Evolutionary conservation across 2,113 vertebrate species (phyloP).

Genomic region (Mesoclemmys tuberculata): DNA sequence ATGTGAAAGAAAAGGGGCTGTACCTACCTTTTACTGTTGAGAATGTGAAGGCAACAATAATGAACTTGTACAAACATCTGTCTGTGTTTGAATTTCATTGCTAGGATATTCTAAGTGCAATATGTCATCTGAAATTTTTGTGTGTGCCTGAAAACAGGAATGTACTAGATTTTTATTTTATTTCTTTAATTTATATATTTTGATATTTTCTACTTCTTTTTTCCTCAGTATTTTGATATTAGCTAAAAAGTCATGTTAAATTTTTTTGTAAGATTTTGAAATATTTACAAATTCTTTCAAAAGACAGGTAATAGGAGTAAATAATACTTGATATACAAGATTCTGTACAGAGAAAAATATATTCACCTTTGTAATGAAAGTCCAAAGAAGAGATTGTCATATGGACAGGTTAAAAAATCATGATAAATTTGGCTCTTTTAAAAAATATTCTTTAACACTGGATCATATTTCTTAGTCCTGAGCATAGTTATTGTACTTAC

Average conservation of each 20-base stretch:
- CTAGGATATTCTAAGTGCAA: neutral
- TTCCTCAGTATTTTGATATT: neutral
- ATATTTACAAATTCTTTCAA: neutral
- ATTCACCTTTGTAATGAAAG: neutral
- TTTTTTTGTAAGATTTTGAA: neutral
- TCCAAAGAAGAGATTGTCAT: neutral
- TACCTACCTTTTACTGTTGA: neutral
- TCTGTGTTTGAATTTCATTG: neutral
- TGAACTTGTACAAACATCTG: slow-evolving; percentile 2
- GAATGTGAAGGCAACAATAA: neutral
- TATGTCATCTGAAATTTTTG: neutral
- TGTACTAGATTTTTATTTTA: neutral
- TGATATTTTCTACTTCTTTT: neutral
- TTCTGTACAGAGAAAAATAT: neutral
- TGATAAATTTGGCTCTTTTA: neutral
- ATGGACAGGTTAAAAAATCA: neutral
- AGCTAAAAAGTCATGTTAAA: neutral
- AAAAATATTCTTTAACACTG: neutral
- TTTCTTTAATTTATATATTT: neutral
- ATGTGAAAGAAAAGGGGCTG: neutral
- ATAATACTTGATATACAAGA: neutral
- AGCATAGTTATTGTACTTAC: neutral
- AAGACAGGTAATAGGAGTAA: neutral
- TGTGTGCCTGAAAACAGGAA: neutral
- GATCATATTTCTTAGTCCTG: neutral